Evolutionary conservation across 2,888 invertebrate species (phyloP).

Genomic region (Oxycera nigricornis): DNA sequence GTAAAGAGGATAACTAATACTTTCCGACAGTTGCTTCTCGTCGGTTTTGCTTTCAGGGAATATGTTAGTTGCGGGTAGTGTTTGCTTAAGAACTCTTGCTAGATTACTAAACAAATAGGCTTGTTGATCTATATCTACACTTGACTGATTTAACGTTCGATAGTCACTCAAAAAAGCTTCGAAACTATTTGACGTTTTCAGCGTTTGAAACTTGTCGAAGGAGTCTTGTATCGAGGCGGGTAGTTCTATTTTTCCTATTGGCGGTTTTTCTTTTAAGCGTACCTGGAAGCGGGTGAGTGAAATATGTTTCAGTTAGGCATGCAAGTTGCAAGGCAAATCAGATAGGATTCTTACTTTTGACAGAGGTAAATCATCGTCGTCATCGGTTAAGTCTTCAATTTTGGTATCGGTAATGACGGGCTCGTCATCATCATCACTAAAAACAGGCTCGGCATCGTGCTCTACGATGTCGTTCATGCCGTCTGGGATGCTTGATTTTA

Average conservation of each 20-base stretch:
- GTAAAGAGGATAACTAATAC: constrained; percentile 83
- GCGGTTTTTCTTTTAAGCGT: constrained; percentile 61
- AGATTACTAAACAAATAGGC: constrained; percentile 60
- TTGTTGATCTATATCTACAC: constrained; percentile 60
- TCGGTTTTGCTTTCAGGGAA: constrained; percentile 68
- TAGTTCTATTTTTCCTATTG: constrained; percentile 59
- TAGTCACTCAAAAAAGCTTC: constrained; percentile 61
- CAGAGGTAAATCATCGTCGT: constrained; percentile 75
- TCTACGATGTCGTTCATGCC: constrained; percentile 56
- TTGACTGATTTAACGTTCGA: constrained; percentile 56
- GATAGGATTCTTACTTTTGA: constrained; percentile 71
- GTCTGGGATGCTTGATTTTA: constrained; percentile 48
- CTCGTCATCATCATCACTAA: constrained; percentile 65
- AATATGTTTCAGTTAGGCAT: neutral
- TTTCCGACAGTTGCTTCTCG: constrained; percentile 72
- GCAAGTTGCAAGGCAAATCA: neutral
- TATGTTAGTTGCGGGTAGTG: constrained; percentile 58
- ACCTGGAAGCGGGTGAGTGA: constrained; percentile 51
- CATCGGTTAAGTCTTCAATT: constrained; percentile 61
- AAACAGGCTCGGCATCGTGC: constrained; percentile 52
- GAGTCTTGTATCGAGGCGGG: constrained; percentile 59
- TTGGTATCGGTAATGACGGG: constrained; percentile 59
- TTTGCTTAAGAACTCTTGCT: constrained; percentile 57
- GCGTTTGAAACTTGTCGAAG: constrained; percentile 59
- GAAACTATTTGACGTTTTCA: constrained; percentile 58